These are phyloP conservation scores for Corbicula japonica DNA, from an alignment of 2,888 invertebrate species.

Conservation along the genomic window DNA sequence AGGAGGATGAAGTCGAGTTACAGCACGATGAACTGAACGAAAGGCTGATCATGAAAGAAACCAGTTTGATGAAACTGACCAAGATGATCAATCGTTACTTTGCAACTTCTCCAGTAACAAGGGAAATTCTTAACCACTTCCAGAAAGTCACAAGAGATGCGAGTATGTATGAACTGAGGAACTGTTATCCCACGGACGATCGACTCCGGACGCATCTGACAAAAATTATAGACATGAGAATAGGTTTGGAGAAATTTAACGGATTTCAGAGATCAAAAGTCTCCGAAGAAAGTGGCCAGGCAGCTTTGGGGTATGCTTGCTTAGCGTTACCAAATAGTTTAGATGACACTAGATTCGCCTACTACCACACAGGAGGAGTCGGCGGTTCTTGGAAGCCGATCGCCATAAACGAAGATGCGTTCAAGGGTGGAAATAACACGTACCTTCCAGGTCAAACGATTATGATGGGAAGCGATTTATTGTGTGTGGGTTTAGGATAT, in stretches of 20 bases:
- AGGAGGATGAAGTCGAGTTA: background rate
- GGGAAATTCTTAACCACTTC: constrained; percentile 7
- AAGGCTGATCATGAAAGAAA: constrained; percentile 2
- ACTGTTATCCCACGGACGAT: background rate
- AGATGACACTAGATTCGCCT: background rate
- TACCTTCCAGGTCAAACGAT: background rate
- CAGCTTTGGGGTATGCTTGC: background rate
- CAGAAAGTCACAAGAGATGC: constrained; percentile 4
- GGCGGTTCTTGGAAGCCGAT: constrained; percentile 3
- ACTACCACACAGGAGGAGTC: background rate
- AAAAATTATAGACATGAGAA: constrained; percentile 20
- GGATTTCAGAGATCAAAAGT: background rate
- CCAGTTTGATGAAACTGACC: background rate
- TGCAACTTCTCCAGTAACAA: background rate
- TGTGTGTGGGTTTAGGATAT: background rate
- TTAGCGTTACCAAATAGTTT: background rate
- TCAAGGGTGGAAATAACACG: background rate
- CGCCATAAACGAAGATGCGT: constrained; percentile 1
- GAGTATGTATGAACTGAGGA: constrained; percentile 5
- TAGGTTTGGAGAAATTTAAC: background rate
- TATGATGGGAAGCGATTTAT: background rate
- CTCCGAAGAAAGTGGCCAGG: background rate
- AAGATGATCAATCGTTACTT: constrained; percentile 3
- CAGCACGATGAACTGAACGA: background rate
- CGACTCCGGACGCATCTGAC: background rate